Evolutionary conservation across 2,888 invertebrate species (phyloP).

Genomic region (Phasia obesa): DNA sequence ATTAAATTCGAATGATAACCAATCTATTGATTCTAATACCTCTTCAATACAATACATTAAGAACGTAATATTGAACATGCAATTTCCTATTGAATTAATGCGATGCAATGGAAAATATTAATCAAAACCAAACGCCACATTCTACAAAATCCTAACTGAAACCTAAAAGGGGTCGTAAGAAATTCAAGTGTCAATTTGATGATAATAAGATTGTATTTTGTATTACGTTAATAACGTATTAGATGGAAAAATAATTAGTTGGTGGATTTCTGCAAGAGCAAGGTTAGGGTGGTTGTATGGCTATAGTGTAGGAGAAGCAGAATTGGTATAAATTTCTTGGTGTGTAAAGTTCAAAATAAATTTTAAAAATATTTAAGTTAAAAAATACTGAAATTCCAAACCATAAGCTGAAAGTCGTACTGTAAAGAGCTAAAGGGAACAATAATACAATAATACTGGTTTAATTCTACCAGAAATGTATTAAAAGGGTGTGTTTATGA

Average conservation of each 20-base stretch:
- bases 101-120: conserved; percentile 25
- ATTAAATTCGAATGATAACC: too few species aligned
- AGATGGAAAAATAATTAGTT: not conserved
- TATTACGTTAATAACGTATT: not conserved
- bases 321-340: too few species aligned
- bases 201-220: conserved; percentile 29
- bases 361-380: too few species aligned
- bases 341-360: too few species aligned
- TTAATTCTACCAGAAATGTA: too few species aligned
- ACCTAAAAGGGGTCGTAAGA: conserved; percentile 37
- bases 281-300: too few species aligned
- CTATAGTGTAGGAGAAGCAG: too few species aligned
- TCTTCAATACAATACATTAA: not conserved
- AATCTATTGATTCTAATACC: not conserved
- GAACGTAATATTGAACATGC: conserved; percentile 46
- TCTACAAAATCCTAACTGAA: not conserved
- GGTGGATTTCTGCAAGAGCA: not conserved
- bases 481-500: too few species aligned
- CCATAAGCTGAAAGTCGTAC: too few species aligned
- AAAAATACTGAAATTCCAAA: too few species aligned
- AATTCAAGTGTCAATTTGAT: conserved; percentile 61
- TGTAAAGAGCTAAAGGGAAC: too few species aligned
- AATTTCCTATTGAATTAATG: conserved; percentile 65
- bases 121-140: not conserved
- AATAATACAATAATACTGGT: too few species aligned